phyloP scores from a whole-genome alignment of 2,113 vertebrate genomes.

The Catharus minimus region DNA sequence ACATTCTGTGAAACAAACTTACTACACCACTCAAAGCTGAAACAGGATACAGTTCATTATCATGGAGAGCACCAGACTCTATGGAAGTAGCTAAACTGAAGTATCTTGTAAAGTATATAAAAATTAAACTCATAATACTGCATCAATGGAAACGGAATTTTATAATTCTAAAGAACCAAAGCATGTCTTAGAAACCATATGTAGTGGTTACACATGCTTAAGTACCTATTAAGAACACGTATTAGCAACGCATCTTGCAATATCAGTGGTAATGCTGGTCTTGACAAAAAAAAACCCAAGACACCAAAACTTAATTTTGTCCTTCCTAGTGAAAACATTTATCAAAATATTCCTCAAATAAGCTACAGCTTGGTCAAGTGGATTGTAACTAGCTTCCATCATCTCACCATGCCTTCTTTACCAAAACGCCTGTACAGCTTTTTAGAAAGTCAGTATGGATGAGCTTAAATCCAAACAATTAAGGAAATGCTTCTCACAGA shows the following conservation, averaged over 20 bases:
- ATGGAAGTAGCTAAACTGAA: background rate
- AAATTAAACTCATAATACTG: background rate
- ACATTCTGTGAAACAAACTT: background rate
- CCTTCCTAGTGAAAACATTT: background rate
- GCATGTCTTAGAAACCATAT: background rate
- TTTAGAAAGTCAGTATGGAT: background rate
- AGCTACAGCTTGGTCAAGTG: background rate
- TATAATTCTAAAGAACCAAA: background rate
- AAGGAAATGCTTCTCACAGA: background rate
- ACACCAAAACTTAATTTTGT: background rate
- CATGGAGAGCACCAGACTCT: background rate
- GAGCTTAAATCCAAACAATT: constrained; percentile 26
- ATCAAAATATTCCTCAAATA: background rate
- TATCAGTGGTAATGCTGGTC: background rate
- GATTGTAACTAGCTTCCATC: background rate
- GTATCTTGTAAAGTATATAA: background rate
- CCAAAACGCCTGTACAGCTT: background rate
- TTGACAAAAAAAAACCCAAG: background rate
- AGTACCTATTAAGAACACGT: background rate
- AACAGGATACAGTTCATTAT: background rate
- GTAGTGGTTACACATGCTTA: background rate
- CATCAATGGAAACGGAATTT: background rate
- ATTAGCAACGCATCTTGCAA: background rate
- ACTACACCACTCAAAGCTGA: background rate
- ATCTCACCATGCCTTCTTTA: background rate